Conservation (phyloP, 2,888 invertebrate species). For the Torymus auratus region DNA sequence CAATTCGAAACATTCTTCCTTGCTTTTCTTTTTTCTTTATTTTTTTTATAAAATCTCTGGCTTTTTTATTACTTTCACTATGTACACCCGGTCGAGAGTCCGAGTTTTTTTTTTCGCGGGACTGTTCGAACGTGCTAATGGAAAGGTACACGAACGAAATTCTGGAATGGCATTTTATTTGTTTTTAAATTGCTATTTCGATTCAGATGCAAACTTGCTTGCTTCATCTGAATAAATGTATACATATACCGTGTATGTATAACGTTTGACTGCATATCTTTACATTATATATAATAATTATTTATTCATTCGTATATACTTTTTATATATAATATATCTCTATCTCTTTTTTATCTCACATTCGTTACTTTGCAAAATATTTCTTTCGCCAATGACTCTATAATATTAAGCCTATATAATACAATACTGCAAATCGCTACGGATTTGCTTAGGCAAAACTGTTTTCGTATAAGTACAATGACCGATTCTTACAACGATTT, state of each 20-base stretch:
- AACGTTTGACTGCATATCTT: constrained; percentile 57
- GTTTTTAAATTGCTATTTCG: constrained; percentile 62
- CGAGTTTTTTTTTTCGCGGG: constrained; percentile 50
- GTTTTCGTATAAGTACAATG: constrained; percentile 71
- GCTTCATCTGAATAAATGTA: constrained; percentile 62
- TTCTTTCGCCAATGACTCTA: constrained; percentile 66
- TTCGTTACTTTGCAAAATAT: constrained; percentile 71
- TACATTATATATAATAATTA: constrained; percentile 60
- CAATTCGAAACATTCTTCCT: constrained; percentile 45
- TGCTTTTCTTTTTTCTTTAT: constrained; percentile 20
- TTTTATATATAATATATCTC: constrained; percentile 61
- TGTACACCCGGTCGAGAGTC: constrained; percentile 55
- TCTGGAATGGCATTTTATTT: constrained; percentile 68
- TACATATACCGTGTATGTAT: constrained; percentile 57
- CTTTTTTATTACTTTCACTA: constrained; percentile 54
- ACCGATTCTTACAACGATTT: constrained; percentile 61
- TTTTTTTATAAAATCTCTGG: constrained; percentile 50
- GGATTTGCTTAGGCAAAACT: constrained; percentile 68
- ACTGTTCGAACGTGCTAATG: constrained; percentile 54
- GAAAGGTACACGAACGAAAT: constrained; percentile 60
- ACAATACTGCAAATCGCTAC: constrained; percentile 68
- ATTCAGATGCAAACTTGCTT: constrained; percentile 58
- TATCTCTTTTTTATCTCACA: constrained; percentile 63
- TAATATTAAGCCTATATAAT: constrained; percentile 70
- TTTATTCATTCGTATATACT: constrained; percentile 64